Percentiles rank a stretch among this genome's conserved stretches.
phyloP scores from a whole-genome alignment of 2,113 vertebrate species.

The Chionis minor region DNA sequence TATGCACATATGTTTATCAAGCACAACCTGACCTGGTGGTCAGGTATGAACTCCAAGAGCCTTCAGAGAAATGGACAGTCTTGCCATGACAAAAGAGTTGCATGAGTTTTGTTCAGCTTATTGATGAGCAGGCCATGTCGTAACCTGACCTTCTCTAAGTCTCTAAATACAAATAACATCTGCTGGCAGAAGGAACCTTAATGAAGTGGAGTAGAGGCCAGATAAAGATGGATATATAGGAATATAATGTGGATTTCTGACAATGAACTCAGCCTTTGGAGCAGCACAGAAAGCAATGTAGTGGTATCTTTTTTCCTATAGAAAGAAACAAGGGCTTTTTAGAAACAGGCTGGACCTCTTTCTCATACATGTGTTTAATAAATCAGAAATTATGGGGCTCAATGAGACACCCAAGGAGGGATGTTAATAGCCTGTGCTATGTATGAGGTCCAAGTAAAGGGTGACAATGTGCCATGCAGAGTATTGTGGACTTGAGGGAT shows the following conservation, averaged over 20 bases:
- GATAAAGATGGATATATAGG: neutral
- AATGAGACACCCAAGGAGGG: neutral
- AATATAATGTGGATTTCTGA: neutral
- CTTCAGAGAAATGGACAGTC: neutral
- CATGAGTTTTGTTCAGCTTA: neutral
- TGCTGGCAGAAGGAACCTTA: slow-evolving; percentile 7
- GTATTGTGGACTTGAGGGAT: neutral
- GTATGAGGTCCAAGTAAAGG: neutral
- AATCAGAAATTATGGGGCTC: neutral
- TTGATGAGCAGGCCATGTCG: neutral
- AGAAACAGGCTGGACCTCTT: neutral
- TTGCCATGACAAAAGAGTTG: neutral
- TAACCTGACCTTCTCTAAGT: neutral
- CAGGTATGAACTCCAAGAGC: neutral
- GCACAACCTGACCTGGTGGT: rapidly evolving
- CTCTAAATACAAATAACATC: neutral
- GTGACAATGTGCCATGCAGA: neutral
- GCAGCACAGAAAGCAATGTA: neutral
- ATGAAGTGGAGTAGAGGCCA: neutral
- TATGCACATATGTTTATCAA: rapidly evolving
- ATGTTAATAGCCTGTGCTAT: neutral
- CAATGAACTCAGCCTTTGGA: neutral
- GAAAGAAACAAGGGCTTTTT: neutral
- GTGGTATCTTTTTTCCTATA: neutral
- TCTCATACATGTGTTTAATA: neutral